Conservation (phyloP, 2,888 invertebrate species). For the Psylliodes chrysocephalus region DNA sequence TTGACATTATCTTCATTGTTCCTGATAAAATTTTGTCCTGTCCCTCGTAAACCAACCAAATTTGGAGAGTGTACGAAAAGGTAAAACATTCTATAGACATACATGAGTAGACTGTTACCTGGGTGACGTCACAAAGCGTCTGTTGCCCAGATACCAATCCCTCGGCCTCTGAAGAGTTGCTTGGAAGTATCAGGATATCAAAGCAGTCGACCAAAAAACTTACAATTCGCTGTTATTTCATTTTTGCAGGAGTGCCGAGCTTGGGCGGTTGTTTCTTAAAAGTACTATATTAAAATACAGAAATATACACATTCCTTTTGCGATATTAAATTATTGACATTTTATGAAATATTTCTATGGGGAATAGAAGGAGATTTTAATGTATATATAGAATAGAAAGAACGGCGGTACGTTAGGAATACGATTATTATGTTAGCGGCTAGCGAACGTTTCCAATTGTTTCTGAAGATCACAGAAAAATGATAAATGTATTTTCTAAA, state of each 20-base stretch:
- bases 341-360: slow-evolving; percentile 38
- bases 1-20: too few relatives aligned
- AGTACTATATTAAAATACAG: slow-evolving; percentile 60
- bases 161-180: slow-evolving; percentile 52
- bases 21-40: neutral
- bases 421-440: neutral
- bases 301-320: slow-evolving; percentile 56
- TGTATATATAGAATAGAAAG: too few relatives aligned
- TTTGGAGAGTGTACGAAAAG: slow-evolving; percentile 3
- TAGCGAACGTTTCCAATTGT: too few relatives aligned
- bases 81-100: slow-evolving; percentile 31
- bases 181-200: slow-evolving; percentile 58
- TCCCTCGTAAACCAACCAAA: slow-evolving; percentile 18
- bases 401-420: neutral
- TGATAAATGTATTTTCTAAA: too few relatives aligned
- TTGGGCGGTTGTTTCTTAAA: slow-evolving; percentile 52
- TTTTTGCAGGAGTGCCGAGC: slow-evolving; percentile 49
- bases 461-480: too few relatives aligned
- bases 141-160: slow-evolving; percentile 63
- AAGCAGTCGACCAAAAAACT: slow-evolving; percentile 58
- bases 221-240: slow-evolving; percentile 50
- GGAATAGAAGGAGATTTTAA: slow-evolving; percentile 9
- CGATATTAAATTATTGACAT: slow-evolving; percentile 63
- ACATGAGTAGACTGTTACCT: slow-evolving; percentile 57
- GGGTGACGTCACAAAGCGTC: slow-evolving; percentile 64